phyloP scores from a whole-genome alignment of 2,113 vertebrate species.

The Isichthys henryi region DNA sequence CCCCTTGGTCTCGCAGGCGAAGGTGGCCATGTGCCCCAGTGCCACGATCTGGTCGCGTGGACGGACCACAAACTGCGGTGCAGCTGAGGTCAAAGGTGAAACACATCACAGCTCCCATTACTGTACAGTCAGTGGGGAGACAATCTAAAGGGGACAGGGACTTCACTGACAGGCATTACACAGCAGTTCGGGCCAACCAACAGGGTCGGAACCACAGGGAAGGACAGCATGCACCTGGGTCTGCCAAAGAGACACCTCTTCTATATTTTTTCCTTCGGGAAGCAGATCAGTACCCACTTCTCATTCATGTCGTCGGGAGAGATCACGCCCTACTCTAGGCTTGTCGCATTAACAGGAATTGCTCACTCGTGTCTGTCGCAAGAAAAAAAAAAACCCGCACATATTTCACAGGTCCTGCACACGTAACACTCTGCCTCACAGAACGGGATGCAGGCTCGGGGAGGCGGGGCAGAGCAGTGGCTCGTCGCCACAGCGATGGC shows the following conservation, averaged over 20 bases:
- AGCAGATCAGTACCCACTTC: background rate
- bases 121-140: background rate
- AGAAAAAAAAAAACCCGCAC: background rate
- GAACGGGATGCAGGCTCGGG: background rate
- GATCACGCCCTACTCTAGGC: background rate
- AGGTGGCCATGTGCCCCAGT: constrained; percentile 69
- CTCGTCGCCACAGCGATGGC: background rate
- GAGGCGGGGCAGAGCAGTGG: background rate
- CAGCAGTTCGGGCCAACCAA: background rate
- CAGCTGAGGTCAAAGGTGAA: constrained; percentile 25
- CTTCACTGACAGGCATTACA: background rate
- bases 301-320: background rate
- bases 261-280: background rate
- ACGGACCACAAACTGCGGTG: constrained; percentile 7
- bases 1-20: constrained; percentile 18
- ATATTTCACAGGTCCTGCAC: background rate
- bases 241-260: background rate
- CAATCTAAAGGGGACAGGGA: background rate
- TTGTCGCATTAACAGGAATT: background rate
- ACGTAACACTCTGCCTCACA: background rate
- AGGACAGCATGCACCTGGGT: background rate
- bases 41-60: constrained; percentile 76
- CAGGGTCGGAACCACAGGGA: background rate
- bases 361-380: background rate
- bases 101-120: constrained; percentile 1